phyloP scores from a whole-genome alignment of 2,888 invertebrate species.

The Creontiades dilutus region DNA sequence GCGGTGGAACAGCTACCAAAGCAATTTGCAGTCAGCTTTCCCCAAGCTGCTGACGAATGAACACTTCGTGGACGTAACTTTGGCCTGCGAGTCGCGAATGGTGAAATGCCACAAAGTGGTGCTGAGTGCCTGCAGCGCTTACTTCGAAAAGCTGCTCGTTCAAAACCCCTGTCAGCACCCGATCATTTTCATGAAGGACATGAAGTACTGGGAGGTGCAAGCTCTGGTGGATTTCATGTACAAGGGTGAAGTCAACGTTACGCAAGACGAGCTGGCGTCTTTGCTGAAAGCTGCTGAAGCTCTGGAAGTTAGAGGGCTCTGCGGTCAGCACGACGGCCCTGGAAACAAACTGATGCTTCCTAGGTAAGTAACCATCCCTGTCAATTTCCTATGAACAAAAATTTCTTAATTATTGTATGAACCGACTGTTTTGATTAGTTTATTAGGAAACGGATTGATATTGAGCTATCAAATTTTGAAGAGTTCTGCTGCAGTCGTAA shows the following conservation, averaged over 20 bases:
- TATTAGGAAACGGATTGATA: too few species aligned
- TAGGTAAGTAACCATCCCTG: neutral
- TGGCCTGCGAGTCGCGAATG: constrained; percentile 92
- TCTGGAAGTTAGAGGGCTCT: constrained; percentile 87
- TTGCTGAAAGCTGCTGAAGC: constrained; percentile 91
- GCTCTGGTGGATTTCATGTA: constrained; percentile 94
- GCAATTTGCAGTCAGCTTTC: constrained; percentile 88
- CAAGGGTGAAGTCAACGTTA: constrained; percentile 92
- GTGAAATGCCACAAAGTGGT: constrained; percentile 93
- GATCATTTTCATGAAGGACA: constrained; percentile 90
- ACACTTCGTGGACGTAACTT: constrained; percentile 92
- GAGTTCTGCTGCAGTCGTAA: too few species aligned
- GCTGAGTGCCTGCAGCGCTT: constrained; percentile 90
- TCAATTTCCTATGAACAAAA: too few species aligned
- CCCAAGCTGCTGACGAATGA: constrained; percentile 87
- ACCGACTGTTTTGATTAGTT: too few species aligned
- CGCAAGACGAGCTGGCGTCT: constrained; percentile 89
- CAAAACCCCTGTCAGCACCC: constrained; percentile 93
- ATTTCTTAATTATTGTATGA: too few species aligned
- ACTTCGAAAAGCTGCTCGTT: constrained; percentile 88
- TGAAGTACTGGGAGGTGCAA: constrained; percentile 90
- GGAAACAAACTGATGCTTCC: constrained; percentile 59
- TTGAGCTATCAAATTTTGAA: too few species aligned
- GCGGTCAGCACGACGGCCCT: constrained; percentile 77
- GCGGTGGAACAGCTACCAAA: constrained; percentile 90